These are phyloP conservation scores for Synchiropus splendidus DNA, from an alignment of 2,113 vertebrate genomes.

Conservation along the genomic window DNA sequence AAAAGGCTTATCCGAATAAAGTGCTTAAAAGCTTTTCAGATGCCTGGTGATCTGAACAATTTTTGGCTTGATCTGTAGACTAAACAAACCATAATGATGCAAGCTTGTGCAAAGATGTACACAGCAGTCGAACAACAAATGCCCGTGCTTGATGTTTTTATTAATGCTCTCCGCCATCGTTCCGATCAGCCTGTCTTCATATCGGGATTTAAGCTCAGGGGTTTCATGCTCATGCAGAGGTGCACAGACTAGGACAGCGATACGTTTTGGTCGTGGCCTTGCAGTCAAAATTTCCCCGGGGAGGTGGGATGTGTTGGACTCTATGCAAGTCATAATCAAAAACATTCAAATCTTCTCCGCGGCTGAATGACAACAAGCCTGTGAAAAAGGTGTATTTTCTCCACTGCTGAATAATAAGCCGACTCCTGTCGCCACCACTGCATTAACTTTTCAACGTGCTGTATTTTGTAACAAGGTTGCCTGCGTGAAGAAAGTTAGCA, in stretches of 20 bases:
- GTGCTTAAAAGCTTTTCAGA: conserved; percentile 67
- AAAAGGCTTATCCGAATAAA: conserved; percentile 62
- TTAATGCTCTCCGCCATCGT: conserved; percentile 48
- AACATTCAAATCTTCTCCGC: conserved; percentile 43
- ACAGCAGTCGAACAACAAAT: conserved; percentile 54
- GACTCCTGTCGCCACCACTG: conserved; percentile 15
- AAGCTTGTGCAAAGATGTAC: conserved; percentile 62
- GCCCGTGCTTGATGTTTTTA: conserved; percentile 59
- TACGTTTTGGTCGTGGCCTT: conserved; percentile 26
- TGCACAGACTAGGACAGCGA: conserved; percentile 23
- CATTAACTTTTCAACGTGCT: conserved; percentile 53
- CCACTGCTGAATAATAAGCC: conserved; percentile 38
- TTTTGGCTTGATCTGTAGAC: conserved; percentile 61
- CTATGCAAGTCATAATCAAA: conserved; percentile 39
- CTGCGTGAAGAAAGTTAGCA: conserved; percentile 49
- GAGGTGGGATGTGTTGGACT: conserved; percentile 16
- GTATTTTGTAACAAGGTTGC: conserved; percentile 56
- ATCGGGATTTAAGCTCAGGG: conserved; percentile 18
- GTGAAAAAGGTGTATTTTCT: conserved; percentile 51
- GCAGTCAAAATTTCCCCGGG: conserved; percentile 37
- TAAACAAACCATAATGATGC: conserved; percentile 66
- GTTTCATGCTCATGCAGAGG: conserved; percentile 35
- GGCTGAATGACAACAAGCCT: conserved; percentile 36
- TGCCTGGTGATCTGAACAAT: conserved; percentile 62
- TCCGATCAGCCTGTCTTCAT: conserved; percentile 27